phyloP scores from a whole-genome alignment of 2,113 vertebrate species.

The Excalfactoria chinensis region DNA sequence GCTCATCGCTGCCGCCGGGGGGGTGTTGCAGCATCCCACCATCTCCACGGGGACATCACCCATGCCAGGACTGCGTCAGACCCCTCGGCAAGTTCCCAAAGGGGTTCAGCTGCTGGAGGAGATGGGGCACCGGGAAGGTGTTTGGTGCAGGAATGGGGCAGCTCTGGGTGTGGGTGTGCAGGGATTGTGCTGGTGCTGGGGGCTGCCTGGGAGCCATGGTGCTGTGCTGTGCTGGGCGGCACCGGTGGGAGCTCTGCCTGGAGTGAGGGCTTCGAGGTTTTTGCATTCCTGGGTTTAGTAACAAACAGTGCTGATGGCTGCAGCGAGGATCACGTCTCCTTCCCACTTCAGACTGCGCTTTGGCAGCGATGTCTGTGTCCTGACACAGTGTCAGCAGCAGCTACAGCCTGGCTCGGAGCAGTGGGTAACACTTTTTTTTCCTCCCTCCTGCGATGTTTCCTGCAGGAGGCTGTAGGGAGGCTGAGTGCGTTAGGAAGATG shows the following conservation, averaged over 20 bases:
- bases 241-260: neutral
- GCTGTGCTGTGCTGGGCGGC: neutral
- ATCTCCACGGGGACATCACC: neutral
- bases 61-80: neutral
- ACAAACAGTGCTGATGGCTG: constrained; percentile 24
- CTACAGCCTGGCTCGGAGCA: neutral
- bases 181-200: neutral
- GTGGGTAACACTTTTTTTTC: neutral
- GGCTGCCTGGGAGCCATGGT: neutral
- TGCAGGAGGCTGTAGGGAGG: neutral
- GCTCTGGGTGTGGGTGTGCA: neutral
- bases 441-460: neutral
- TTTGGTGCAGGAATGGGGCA: neutral
- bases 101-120: neutral
- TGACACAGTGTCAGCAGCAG: rapidly evolving
- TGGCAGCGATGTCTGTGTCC: neutral
- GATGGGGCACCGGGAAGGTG: neutral
- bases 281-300: constrained; percentile 38
- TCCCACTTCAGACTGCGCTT: neutral
- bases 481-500: neutral
- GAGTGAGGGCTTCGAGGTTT: neutral
- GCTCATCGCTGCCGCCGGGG: neutral
- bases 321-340: neutral
- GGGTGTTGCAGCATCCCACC: neutral
- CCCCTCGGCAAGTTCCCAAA: rapidly evolving